Evolutionary conservation across 2,113 vertebrate genomes (phyloP), one percentile per base, ranked within the genome.

Genomic region (Synchiropus splendidus): DNA sequence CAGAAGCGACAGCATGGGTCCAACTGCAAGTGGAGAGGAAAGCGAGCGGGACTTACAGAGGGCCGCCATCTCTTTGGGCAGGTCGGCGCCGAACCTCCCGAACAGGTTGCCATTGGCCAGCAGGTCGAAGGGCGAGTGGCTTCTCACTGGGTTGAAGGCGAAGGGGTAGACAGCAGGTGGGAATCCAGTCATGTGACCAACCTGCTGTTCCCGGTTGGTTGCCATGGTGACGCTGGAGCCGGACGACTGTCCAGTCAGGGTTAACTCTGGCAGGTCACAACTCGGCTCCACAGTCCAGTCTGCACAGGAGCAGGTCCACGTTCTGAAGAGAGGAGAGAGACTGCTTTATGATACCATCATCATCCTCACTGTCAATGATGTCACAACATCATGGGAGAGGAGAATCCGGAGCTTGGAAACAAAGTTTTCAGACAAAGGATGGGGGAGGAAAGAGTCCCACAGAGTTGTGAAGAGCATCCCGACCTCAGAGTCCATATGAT

Each of bases 21-120:
- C n/a, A n/a, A n/a, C n/a, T n/a, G n/a, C n/a, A n/a, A n/a, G n/a
- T n/a, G n/a, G n/a, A n/a, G n/a, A n/a, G n/a, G n/a, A n/a, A n/a
- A n/a, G n/a, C n/a, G n/a, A n/a, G n/a, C n/a, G n/a, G 15, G 42
- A 92, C 90, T 93, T 78, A 93, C 90, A 92, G 70, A 93, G 82
- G 39, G 90, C 90, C 2, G 90, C 90, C 90, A 93, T 93, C 78
- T 93, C 90, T 84, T 92, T 92, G 61, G 90, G 90, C 45, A 93
- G 88, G 85, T 93, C 90, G 8, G 89, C 87, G 64, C 85, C 86
- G 37, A 91, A 90, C 72, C 88, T 86, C 31, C 89, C 86, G 73
- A 92, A 92, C 59, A 87, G 82, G 67, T 72, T 87, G 54, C 85
- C 87, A 71, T 88, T 89, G 64, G 87, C 82, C 68, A 93, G 81